A percentile compares a stretch with the other conserved stretches of the same genome.
Evolutionary conservation across 2,888 invertebrate species (phyloP).

Genomic region (Blera fallax): DNA sequence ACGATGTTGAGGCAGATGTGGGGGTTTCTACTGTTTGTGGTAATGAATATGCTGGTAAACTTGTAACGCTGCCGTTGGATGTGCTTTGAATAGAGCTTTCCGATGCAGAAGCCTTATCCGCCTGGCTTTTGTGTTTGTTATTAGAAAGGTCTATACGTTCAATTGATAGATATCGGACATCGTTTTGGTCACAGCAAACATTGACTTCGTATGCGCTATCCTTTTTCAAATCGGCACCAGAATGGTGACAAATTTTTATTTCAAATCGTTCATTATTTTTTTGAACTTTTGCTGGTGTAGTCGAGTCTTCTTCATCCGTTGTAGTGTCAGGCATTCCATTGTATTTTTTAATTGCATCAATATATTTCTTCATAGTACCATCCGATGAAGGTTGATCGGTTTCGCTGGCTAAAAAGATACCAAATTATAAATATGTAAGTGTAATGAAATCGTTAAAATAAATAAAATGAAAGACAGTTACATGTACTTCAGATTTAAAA

Average conservation of each 20-base stretch:
- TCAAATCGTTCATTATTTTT: constrained; percentile 19
- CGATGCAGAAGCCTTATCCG: constrained; percentile 47
- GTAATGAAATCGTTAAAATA: no score
- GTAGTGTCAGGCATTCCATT: constrained; percentile 72
- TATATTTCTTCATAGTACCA: constrained; percentile 64
- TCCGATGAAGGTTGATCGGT: constrained; percentile 66
- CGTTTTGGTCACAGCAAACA: constrained; percentile 69
- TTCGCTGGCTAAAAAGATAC: constrained; percentile 66
- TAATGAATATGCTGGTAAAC: constrained; percentile 55
- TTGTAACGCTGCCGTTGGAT: constrained; percentile 72
- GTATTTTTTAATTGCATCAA: constrained; percentile 68
- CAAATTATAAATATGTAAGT: not conserved
- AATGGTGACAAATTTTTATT: constrained; percentile 26
- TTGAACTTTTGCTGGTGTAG: constrained; percentile 9
- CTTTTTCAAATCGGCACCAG: constrained; percentile 35
- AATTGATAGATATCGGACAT: constrained; percentile 71
- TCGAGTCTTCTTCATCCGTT: constrained; percentile 58
- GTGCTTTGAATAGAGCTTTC: constrained; percentile 60
- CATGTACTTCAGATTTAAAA: no score
- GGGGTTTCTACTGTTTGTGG: constrained; percentile 34
- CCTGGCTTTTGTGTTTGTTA: constrained; percentile 29
- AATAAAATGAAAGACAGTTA: no score
- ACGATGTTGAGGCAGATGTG: constrained; percentile 56
- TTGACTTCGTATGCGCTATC: constrained; percentile 72
- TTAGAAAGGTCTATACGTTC: constrained; percentile 59